A percentile compares a stretch with the other conserved stretches of the same genome.
These are phyloP conservation scores for Saguinus midas DNA, from an alignment of 2,113 vertebrate species.

Conservation along the genomic window DNA sequence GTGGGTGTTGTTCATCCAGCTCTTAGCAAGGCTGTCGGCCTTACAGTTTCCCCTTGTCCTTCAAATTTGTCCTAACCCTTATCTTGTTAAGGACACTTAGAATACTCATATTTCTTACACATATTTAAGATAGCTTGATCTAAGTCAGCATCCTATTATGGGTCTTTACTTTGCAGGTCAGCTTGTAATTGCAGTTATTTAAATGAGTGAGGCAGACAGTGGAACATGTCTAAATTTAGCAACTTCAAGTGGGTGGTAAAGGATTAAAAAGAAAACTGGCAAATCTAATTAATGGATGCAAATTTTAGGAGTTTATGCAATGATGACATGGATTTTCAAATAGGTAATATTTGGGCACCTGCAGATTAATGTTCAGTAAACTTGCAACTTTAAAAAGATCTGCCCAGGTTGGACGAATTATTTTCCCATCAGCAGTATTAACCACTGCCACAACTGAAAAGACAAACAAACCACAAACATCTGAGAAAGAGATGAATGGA, in stretches of 20 bases:
- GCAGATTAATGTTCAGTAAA: slow-evolving; percentile 57
- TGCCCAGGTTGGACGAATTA: slow-evolving; percentile 59
- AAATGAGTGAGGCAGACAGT: slow-evolving; percentile 2
- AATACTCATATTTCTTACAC: not conserved
- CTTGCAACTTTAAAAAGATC: slow-evolving; percentile 43
- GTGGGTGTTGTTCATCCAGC: too few species aligned
- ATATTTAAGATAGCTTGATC: not conserved
- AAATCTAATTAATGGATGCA: not conserved
- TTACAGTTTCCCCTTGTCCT: not conserved
- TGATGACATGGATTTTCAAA: slow-evolving; percentile 4
- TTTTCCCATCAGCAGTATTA: slow-evolving; percentile 57
- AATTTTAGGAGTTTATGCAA: not conserved
- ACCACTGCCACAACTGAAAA: slow-evolving; percentile 47
- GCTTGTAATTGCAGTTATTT: not conserved
- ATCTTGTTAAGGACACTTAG: not conserved
- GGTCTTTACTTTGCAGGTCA: slow-evolving; percentile 11
- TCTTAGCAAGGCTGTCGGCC: too few species aligned
- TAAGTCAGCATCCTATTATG: not conserved
- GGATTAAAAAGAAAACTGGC: not conserved
- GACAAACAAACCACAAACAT: slow-evolving; percentile 76
- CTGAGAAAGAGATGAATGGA: slow-evolving; percentile 31
- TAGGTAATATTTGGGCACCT: slow-evolving; percentile 59
- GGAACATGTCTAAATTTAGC: slow-evolving; percentile 45
- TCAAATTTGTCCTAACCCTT: not conserved
- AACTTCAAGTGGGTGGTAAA: not conserved